Evolutionary conservation across 2,888 invertebrate genomes (phyloP).

Genomic region (Caenorhabditis macrosperma): DNA sequence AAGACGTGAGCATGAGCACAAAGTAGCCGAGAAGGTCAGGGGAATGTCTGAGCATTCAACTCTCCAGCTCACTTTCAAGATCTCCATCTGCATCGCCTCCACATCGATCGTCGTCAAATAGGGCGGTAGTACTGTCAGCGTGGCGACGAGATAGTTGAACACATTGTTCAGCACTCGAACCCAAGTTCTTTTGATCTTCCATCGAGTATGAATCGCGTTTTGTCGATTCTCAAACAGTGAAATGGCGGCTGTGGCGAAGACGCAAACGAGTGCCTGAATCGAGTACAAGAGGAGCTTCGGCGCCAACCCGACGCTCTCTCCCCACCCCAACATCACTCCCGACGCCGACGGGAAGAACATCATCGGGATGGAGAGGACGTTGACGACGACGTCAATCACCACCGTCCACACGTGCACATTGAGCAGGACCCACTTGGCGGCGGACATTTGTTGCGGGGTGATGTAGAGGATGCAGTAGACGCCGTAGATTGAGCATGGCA

Average conservation of each 20-base stretch:
- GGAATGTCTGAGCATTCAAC: not conserved
- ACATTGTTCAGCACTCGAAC: not conserved
- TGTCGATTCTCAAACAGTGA: conserved; percentile 30
- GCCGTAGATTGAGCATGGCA: conserved; percentile 28
- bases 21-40: too few relatives aligned
- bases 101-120: conserved; percentile 18
- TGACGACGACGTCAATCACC: conserved; percentile 18
- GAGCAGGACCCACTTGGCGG: conserved; percentile 16
- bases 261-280: conserved; percentile 17
- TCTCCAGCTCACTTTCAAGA: not conserved
- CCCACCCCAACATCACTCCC: conserved; percentile 15
- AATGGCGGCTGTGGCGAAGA: conserved; percentile 8
- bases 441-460: conserved; percentile 21
- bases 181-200: conserved; percentile 11
- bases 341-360: conserved; percentile 38
- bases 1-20: too few relatives aligned
- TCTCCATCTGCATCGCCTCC: not conserved
- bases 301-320: conserved; percentile 17
- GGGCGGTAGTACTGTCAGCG: conserved; percentile 21
- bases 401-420: conserved; percentile 39
- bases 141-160: conserved; percentile 21
- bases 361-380: conserved; percentile 17
- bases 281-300: conserved; percentile 10
- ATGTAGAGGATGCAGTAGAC: conserved; percentile 18
- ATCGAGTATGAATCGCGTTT: conserved; percentile 21